Evolutionary conservation across 2,797 vertebrate species (phyloP).

Genomic region (Phoebastria nigripes): DNA sequence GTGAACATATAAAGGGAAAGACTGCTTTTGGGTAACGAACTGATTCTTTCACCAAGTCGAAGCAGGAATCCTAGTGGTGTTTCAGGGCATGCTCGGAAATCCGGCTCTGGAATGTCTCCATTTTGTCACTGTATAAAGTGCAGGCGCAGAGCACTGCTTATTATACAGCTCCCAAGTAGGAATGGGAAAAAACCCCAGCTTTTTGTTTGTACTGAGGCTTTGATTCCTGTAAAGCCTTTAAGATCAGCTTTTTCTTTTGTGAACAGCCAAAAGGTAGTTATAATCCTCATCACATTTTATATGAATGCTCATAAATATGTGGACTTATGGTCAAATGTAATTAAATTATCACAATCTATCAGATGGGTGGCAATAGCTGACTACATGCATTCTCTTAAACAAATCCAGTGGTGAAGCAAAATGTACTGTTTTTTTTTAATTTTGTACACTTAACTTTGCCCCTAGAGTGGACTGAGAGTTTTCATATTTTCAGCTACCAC

Average conservation of each 20-base stretch:
- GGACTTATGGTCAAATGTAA: neutral
- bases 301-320: neutral
- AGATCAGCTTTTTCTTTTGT: neutral
- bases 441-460: neutral
- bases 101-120: neutral
- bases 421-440: neutral
- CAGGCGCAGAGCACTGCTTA: neutral
- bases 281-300: neutral
- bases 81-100: neutral
- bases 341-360: neutral
- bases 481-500: neutral
- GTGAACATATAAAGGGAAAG: neutral
- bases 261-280: neutral
- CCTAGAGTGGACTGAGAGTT: neutral
- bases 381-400: neutral
- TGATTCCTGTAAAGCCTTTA: neutral
- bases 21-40: neutral
- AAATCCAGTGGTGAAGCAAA: neutral
- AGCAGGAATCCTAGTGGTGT: neutral
- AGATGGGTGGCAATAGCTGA: neutral
- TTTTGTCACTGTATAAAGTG: neutral
- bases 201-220: neutral
- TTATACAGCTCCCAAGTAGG: neutral
- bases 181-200: neutral
- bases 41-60: neutral